Evolutionary conservation across 1,140 invertebrate species (phyloP), one percentile per base, ranked within the genome.

Genomic region (Heterodera carotae): DNA sequence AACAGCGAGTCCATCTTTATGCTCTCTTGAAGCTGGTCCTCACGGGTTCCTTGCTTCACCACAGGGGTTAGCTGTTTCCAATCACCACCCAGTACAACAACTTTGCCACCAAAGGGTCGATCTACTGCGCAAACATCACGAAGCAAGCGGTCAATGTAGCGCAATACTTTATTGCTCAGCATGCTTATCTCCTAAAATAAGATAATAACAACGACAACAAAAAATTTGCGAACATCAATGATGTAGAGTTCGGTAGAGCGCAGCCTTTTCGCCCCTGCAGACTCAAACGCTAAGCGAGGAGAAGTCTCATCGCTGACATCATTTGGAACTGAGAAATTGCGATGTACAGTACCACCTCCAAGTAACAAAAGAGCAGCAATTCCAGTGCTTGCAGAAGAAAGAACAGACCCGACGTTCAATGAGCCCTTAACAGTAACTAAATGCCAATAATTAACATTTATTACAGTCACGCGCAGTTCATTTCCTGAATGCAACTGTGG

Each of bases 1-100:
- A 69, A 31, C 1, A 56, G 25, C 4, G 60, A 27, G n/a, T 59
- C 69, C 53, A 71, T 67, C 4, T 76, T 34, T 18, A 67, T 67
- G 66, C 66, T 67, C 36, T 56, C 79, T 27, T 53, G 48, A 5
- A 69, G 36, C 27, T 69, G 27, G 31, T 81, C 68, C n/a, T 62
- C 67, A 22, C 29, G 39, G 6, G 43, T 76, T 0, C 27, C 22
- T 2, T 76, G 34, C 25, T 69, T 33, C 22, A 81, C 79, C 4
- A 88, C 79, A n/a, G 84, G 84, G 12, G 84, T 53, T 4, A 73
- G 80, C 78, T 87, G 86, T 15, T 81, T 64, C 76, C 84, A 87
- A 76, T 87, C 86, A 27, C 86, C 84, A 6, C 82, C 82, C 6
- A 88, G 59, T 22, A 88, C 27, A 0, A 86, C 69, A 7, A 80